Base-by-base conservation (phyloP, 2,113 vertebrate genomes). In the Tor tambroides region DNA sequence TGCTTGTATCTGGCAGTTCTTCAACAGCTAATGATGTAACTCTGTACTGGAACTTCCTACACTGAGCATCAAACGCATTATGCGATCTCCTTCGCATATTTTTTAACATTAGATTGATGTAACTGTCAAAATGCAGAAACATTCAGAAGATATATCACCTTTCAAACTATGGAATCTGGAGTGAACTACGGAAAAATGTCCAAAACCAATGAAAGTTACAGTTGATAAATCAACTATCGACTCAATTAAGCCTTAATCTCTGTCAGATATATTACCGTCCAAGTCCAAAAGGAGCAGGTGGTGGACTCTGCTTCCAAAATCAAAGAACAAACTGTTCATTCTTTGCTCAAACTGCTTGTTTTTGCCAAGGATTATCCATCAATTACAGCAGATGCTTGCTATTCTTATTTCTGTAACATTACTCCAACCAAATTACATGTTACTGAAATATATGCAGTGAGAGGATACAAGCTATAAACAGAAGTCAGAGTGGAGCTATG, bases 341-440 rank as follows among this genome's bases (percentile, higher is more conserved):
- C 71, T 82, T 88, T 19, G 75, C 67, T 71, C 85, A 30, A 38
- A 43, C 82, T 49, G 51, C 87, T 88, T 86, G 80, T 87, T 89
- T 89, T 86, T 87, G 87, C 90, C 87, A 91, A 87, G 84, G 89
- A 89, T 89, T 89, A 85, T 89, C 87, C 90, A 87, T 91, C 87
- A 84, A 84, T 87, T 87, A 78, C 80, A 89, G 69, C 90, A 88
- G 90, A 89, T 88, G 85, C 84, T 89, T 85, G 32, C 63, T 65
- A 63, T 88, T 90, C 72, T 72, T 81, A 82, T 86, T 81, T 71
- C 75, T 65, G 87, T 78, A 84, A 65, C 86, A 87, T 82, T 71
- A 43, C 84, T 86, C 21, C 38, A 77, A 86, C 56, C 71, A 32
- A 89, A 86, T 83, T 26, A 65, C 84, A 67, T 63, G 86, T 83